These are phyloP conservation scores for Pseudochirops cupreus DNA, from an alignment of 2,797 vertebrate species.

Conservation along the genomic window DNA sequence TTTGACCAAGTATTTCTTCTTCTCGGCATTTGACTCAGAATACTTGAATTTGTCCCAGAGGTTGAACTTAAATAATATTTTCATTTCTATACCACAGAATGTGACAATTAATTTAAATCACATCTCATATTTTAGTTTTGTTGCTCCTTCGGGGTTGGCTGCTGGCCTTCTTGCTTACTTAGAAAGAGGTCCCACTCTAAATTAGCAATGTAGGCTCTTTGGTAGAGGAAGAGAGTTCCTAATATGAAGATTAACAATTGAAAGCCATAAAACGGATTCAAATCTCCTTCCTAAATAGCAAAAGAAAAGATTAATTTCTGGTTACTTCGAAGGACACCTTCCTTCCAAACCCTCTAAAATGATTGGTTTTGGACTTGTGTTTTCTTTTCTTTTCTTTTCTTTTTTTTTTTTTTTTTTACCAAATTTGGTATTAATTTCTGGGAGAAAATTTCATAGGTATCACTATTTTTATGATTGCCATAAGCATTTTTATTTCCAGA, in stretches of 20 bases:
- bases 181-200: conserved; percentile 50
- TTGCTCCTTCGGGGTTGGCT: conserved; percentile 72
- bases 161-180: conserved; percentile 67
- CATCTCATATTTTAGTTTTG: conserved; percentile 77
- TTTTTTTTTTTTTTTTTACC: not conserved
- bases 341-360: not conserved
- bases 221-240: conserved; percentile 31
- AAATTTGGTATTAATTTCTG: not conserved
- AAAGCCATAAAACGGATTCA: not conserved
- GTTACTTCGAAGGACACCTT: not conserved
- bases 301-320: not conserved
- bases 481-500: not conserved
- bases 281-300: not conserved
- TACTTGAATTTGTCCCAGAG: conserved; percentile 78
- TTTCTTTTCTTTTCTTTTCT: not conserved
- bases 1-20: conserved; percentile 61
- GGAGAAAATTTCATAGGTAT: not conserved
- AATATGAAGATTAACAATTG: not conserved
- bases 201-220: conserved; percentile 6
- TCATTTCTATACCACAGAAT: conserved; percentile 79
- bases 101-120: conserved; percentile 83
- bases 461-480: not conserved
- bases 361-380: not conserved
- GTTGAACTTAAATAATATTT: conserved; percentile 81
- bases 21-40: conserved; percentile 60